These are phyloP conservation scores for Ruditapes philippinarum DNA, from an alignment of 1,140 invertebrate genomes.

Conservation along the genomic window DNA sequence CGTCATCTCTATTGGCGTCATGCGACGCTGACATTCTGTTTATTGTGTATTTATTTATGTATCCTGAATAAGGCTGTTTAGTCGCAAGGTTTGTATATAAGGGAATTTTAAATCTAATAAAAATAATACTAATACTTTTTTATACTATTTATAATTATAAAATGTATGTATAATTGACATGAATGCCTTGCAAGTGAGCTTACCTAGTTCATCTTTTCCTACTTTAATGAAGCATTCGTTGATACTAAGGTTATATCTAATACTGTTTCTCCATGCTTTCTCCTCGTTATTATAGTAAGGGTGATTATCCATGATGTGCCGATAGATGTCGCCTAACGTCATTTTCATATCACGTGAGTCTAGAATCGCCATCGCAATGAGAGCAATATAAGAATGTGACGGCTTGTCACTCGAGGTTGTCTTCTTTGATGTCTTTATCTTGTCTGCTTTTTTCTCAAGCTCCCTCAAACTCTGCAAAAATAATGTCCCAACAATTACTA, in stretches of 20 bases:
- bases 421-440: not conserved
- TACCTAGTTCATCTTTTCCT: conserved; percentile 93
- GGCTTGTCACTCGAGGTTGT: conserved; percentile 73
- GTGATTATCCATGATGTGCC: conserved; percentile 86
- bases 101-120: too few species aligned
- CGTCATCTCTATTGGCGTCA: too few species aligned
- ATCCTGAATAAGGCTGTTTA: too few species aligned
- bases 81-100: too few species aligned
- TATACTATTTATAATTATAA: too few species aligned
- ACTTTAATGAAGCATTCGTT: conserved; percentile 99
- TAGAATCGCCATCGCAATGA: conserved; percentile 91
- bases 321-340: conserved; percentile 87
- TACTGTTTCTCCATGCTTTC: conserved; percentile 90
- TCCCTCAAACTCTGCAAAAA: conserved; percentile 29
- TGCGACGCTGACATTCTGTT: too few species aligned
- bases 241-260: conserved; percentile 93
- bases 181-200: too few species aligned
- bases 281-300: conserved; percentile 90
- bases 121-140: too few species aligned
- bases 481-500: too few species aligned
- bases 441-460: conserved; percentile 25
- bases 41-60: too few species aligned
- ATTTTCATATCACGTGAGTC: conserved; percentile 88
- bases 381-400: conserved; percentile 90
- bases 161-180: too few species aligned